Evolutionary conservation across 2,797 vertebrate species (phyloP).

Genomic region (Catharus ustulatus): DNA sequence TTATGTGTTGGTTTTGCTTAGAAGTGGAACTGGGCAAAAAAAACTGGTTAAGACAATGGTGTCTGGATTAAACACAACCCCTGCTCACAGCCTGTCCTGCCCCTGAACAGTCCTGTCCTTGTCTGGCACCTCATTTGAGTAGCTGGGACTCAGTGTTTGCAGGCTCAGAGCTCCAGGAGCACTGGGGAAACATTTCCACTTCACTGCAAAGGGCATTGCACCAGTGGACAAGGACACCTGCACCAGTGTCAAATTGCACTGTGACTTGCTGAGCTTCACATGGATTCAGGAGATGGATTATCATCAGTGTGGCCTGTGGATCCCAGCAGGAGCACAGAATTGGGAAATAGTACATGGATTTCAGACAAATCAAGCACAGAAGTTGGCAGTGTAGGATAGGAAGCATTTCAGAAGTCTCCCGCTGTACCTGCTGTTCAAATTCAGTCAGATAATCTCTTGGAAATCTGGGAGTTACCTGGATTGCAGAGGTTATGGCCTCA

Average conservation of each 20-base stretch:
- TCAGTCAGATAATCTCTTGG: neutral
- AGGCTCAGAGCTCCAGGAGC: neutral
- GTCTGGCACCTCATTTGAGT: neutral
- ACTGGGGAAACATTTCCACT: neutral
- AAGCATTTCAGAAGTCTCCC: neutral
- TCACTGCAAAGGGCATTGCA: neutral
- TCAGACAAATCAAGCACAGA: neutral
- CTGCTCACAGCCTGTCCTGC: neutral
- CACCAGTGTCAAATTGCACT: neutral
- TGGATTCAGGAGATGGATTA: neutral
- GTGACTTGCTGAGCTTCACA: neutral
- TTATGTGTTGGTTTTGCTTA: conserved; percentile 55
- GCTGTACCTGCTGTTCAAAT: neutral
- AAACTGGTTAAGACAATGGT: neutral
- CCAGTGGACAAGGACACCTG: neutral
- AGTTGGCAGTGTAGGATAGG: neutral
- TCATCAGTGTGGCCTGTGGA: neutral
- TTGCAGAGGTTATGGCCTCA: neutral
- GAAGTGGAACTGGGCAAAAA: conserved; percentile 55
- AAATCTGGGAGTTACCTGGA: neutral
- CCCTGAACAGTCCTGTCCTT: neutral
- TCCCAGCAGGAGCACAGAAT: neutral
- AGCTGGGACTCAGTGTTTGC: neutral
- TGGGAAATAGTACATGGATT: neutral
- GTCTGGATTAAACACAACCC: neutral